phyloP scores from a whole-genome alignment of 2,888 invertebrate species.

The Cabera pusaria region DNA sequence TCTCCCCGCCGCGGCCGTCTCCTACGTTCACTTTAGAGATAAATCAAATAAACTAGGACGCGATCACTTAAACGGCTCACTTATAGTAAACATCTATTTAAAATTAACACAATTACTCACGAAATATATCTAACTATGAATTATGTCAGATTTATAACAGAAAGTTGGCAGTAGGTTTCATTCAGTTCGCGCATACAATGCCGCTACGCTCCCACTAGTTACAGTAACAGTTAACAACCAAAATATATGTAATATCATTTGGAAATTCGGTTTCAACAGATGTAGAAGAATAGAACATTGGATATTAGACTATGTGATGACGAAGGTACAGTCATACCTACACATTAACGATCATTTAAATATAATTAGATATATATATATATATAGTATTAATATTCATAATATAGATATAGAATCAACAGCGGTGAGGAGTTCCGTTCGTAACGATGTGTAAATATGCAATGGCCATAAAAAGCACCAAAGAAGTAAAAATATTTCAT shows the following conservation, averaged over 20 bases:
- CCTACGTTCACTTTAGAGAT: slow-evolving; percentile 73
- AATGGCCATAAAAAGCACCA: slow-evolving; percentile 75
- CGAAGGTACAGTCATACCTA: slow-evolving; percentile 54
- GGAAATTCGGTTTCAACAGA: slow-evolving; percentile 62
- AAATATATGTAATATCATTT: slow-evolving; percentile 68
- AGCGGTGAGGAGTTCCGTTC: slow-evolving; percentile 58
- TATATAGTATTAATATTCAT: slow-evolving; percentile 22
- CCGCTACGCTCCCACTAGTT: slow-evolving; percentile 48
- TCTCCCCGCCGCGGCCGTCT: slow-evolving; percentile 65
- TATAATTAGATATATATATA: too few species aligned
- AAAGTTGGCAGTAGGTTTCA: slow-evolving; percentile 79
- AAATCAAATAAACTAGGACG: slow-evolving; percentile 76
- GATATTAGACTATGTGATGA: slow-evolving; percentile 39
- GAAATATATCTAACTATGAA: slow-evolving; percentile 63
- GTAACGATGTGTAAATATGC: slow-evolving; percentile 74
- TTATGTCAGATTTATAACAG: slow-evolving; percentile 57
- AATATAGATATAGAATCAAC: slow-evolving; percentile 51
- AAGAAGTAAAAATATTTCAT: slow-evolving; percentile 59
- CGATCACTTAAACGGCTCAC: slow-evolving; percentile 71
- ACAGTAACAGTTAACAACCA: slow-evolving; percentile 44
- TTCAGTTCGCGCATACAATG: slow-evolving; percentile 66
- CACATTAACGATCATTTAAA: slow-evolving; percentile 32
- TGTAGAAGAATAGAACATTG: slow-evolving; percentile 34
- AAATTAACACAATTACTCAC: slow-evolving; percentile 77
- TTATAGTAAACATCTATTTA: slow-evolving; percentile 70